phyloP scores from a whole-genome alignment of 2,113 vertebrate genomes.

The Aptenodytes forsteri region DNA sequence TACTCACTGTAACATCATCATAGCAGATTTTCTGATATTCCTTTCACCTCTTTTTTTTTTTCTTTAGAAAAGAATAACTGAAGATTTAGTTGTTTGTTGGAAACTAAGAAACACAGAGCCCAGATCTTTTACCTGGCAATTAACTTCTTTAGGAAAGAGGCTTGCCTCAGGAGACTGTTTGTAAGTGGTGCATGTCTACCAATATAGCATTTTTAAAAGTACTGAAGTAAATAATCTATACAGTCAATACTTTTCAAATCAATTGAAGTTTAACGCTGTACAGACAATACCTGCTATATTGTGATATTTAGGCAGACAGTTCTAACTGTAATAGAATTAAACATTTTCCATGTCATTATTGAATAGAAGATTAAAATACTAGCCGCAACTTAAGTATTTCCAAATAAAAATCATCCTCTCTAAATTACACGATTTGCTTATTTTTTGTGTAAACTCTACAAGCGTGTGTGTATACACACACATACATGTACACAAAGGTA shows the following conservation, averaged over 20 bases:
- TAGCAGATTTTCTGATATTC: neutral
- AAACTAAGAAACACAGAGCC: neutral
- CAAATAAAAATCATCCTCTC: neutral
- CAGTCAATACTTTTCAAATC: neutral
- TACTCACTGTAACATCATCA: neutral
- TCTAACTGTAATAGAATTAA: neutral
- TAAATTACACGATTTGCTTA: neutral
- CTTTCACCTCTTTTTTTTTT: neutral
- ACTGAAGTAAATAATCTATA: neutral
- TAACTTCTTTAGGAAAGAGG: neutral
- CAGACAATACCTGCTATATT: neutral
- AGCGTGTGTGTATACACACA: too few species aligned
- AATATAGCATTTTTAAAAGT: neutral
- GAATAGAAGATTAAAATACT: neutral
- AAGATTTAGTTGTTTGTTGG: neutral
- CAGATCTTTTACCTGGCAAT: neutral
- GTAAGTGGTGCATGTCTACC: neutral
- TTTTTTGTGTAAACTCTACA: neutral
- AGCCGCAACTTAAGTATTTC: neutral
- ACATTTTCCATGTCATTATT: neutral
- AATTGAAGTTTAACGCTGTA: neutral
- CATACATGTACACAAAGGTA: rapidly evolving
- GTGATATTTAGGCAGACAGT: neutral
- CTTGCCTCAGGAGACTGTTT: neutral
- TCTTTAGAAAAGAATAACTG: neutral